Percentiles rank a stretch among this genome's conserved stretches.
phyloP scores from a whole-genome alignment of 2,888 invertebrate genomes.

The Amitus sp. region DNA sequence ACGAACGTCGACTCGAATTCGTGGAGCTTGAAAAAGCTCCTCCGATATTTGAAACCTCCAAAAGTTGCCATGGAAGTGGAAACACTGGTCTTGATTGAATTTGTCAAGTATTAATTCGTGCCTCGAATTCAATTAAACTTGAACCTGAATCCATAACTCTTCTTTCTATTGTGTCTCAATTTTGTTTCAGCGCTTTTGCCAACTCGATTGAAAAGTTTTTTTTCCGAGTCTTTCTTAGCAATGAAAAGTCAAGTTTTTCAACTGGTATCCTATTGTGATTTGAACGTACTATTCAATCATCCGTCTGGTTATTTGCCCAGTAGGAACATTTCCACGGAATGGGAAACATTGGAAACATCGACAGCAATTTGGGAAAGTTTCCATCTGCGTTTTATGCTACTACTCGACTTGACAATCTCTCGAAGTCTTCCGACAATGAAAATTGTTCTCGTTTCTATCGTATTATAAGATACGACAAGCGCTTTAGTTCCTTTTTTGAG shows the following conservation, averaged over 20 bases:
- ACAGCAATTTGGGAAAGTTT: constrained; percentile 17
- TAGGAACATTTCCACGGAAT: constrained; percentile 1
- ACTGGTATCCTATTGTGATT: constrained; percentile 12
- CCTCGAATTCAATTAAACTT: no score
- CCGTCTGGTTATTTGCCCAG: constrained; percentile 5
- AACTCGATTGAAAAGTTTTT: neutral
- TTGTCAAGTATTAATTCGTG: no score
- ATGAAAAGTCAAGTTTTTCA: constrained; percentile 8
- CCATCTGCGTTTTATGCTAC: constrained; percentile 6
- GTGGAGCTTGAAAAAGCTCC: neutral
- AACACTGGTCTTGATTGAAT: no score
- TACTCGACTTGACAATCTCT: constrained; percentile 17
- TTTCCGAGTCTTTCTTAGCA: neutral
- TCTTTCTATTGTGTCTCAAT: no score
- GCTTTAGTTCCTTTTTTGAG: constrained; percentile 17
- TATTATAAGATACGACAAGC: constrained; percentile 22
- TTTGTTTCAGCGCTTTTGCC: no score
- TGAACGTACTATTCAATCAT: constrained; percentile 17
- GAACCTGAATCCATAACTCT: no score
- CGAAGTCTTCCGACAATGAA: constrained; percentile 29
- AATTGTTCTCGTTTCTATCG: constrained; percentile 28
- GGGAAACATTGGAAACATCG: constrained; percentile 13
- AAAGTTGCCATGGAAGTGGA: no score
- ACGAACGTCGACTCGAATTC: neutral
- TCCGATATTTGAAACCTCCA: no score